Evolutionary conservation across 2,113 vertebrate species (phyloP).

Genomic region (Etheostoma spectabile): DNA sequence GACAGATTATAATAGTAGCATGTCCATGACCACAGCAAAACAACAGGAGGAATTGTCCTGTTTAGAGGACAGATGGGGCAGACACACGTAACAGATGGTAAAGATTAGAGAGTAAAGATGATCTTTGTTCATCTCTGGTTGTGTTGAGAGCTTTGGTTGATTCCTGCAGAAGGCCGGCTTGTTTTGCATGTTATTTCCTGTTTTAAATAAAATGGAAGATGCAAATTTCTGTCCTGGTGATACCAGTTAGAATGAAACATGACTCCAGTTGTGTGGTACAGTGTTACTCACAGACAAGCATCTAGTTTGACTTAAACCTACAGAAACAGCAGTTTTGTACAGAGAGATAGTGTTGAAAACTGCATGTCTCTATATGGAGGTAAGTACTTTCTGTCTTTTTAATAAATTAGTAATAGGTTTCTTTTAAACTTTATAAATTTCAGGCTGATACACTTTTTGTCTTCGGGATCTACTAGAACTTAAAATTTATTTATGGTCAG

Average conservation of each 20-base stretch:
- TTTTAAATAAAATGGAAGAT: slow-evolving; percentile 31
- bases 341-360: not conserved
- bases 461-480: too few species aligned
- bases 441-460: too few species aligned
- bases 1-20: too few species aligned
- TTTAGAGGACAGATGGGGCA: too few species aligned
- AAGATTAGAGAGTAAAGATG: too few species aligned
- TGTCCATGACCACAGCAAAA: too few species aligned
- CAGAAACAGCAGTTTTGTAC: slow-evolving; percentile 10
- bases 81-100: too few species aligned
- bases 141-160: not conserved
- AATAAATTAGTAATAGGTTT: not conserved
- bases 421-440: not conserved
- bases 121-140: not conserved
- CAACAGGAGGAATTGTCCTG: too few species aligned
- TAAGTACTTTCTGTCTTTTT: not conserved
- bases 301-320: slow-evolving; percentile 4
- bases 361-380: not conserved
- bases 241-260: not conserved
- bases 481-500: not conserved
- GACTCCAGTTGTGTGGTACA: not conserved
- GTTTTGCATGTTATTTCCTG: slow-evolving; percentile 63
- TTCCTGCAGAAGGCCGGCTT: not conserved
- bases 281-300: not conserved
- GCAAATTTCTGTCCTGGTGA: slow-evolving; percentile 31